phyloP scores from a whole-genome alignment of 2,888 invertebrate genomes.

The Nipponacmea schrenckii region DNA sequence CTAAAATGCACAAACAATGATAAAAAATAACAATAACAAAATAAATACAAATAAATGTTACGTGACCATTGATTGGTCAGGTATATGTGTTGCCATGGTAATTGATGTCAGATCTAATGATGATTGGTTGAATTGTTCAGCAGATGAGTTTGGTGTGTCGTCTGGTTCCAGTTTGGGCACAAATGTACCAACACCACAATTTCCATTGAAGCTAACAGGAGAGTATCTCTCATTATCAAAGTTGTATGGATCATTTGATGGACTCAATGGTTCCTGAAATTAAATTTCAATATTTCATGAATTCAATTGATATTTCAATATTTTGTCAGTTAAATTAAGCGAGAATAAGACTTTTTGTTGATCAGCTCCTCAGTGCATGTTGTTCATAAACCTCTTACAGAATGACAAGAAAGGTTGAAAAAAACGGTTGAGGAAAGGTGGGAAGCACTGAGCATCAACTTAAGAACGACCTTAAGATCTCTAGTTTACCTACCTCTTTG shows the following conservation, averaged over 20 bases:
- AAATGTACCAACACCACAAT: neutral
- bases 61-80: neutral
- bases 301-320: too few relatives aligned
- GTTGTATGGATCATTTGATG: neutral
- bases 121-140: slow-evolving; percentile 7
- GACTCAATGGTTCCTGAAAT: neutral
- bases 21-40: too few relatives aligned
- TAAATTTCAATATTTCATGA: too few relatives aligned
- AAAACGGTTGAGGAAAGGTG: too few relatives aligned
- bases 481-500: neutral
- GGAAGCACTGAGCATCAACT: too few relatives aligned
- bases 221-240: neutral
- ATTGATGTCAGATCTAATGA: neutral
- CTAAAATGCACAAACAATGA: too few relatives aligned
- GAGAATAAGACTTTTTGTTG: too few relatives aligned
- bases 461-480: too few relatives aligned
- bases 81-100: slow-evolving; percentile 7
- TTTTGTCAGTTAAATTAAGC: too few relatives aligned
- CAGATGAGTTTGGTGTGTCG: neutral
- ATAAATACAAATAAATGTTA: neutral
- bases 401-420: too few relatives aligned
- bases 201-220: neutral
- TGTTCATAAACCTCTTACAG: too few relatives aligned
- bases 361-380: too few relatives aligned
- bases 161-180: slow-evolving; percentile 1